Evolutionary conservation across 2,888 invertebrate genomes (phyloP).

Genomic region (Bimastos eiseni): DNA sequence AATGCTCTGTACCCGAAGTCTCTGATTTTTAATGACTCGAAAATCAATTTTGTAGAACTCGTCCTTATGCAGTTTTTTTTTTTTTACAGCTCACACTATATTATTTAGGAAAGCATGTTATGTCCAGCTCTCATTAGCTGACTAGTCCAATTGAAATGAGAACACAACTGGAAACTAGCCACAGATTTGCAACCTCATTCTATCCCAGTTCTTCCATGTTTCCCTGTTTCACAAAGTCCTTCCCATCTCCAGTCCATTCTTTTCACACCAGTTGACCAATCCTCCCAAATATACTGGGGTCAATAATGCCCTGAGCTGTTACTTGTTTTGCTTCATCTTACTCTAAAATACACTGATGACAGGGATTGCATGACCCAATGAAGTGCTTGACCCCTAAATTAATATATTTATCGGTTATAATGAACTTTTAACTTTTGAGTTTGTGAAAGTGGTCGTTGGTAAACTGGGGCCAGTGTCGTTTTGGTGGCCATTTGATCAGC

Average conservation of each 20-base stretch:
- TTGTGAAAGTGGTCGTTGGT: not conserved
- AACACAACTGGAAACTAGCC: not conserved
- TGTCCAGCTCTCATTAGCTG: not conserved
- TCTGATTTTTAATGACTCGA: not conserved
- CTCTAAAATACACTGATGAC: not conserved
- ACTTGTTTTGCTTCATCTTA: not conserved
- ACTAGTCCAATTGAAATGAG: too few species aligned
- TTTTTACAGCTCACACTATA: not conserved
- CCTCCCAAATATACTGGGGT: too few species aligned
- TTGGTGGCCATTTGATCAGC: not conserved
- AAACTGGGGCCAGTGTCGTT: not conserved
- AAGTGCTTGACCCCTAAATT: not conserved
- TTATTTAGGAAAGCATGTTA: not conserved
- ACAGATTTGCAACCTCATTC: not conserved
- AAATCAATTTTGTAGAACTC: not conserved
- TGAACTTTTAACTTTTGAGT: not conserved
- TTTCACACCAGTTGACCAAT: not conserved
- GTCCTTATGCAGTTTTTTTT: not conserved
- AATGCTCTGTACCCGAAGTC: too few species aligned
- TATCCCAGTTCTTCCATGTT: not conserved
- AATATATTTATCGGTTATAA: not conserved
- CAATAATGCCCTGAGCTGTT: not conserved
- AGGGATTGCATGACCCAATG: not conserved
- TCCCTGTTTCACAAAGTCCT: not conserved
- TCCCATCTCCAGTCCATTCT: not conserved